Evolutionary conservation across 2,797 vertebrate species (phyloP), one percentile per base, ranked within the genome.

Genomic region (Thalassophryne amazonica): DNA sequence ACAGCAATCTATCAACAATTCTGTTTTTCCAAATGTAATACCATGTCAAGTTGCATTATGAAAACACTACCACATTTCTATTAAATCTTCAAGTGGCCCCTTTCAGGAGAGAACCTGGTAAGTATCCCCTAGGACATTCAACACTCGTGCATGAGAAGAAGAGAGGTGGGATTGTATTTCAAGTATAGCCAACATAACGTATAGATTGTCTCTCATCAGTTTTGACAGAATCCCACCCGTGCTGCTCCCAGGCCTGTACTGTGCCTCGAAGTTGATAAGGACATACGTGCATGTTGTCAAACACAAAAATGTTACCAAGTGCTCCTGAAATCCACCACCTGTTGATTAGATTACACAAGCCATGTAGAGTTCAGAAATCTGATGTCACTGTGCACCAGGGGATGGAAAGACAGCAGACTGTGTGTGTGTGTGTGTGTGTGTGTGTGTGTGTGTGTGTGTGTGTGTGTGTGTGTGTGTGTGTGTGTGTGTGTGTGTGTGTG

Each of bases 151-250:
- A n/a, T n/a, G n/a, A n/a, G n/a, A n/a, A n/a, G n/a, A 45, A 40
- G 40, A 49, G 48, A 63, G 60, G 46, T 45, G 25, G 46, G 63
- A 76, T 59, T 56, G 33, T 53, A 57, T 74, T 73, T 15, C 27
- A 69, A 32, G 24, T 65, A 35, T 34, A 29, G 20, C 55, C 60
- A 59, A 68, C 54, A 27, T 50, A 79, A 76, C 35, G 18, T 30
- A 62, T 50, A 2, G 8, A 76, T 66, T 70, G 70, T 77, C 71
- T 77, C 71, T 75, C 65, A 66, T 79, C 49, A 71, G 55, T 52
- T 69, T 62, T 3, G 39, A 43, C 16, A 0, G 38, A 35, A 70
- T 65, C 51, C 60, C 73, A 3, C 76, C 83, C 54, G 0, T 40
- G 19, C 55, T 43, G 52, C 73, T 67, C 74, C 69, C 61, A 50